Conservation (phyloP, 2,888 invertebrate genomes). For the Alloplasta piceator region DNA sequence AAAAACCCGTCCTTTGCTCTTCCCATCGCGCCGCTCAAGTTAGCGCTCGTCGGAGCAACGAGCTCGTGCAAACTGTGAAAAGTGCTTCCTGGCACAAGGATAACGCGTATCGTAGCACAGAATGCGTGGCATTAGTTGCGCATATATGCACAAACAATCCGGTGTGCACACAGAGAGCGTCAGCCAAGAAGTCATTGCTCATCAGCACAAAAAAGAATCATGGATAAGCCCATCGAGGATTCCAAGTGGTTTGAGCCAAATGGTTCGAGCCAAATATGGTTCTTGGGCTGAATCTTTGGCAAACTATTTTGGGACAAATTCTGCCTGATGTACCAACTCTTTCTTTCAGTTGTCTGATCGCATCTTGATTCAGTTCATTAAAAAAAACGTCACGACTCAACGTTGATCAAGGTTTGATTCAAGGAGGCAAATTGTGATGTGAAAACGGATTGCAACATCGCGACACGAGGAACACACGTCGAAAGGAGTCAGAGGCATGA, state of each 20-base stretch:
- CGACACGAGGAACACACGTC: slow-evolving; percentile 42
- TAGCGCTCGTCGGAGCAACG: slow-evolving; percentile 8
- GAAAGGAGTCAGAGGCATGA: slow-evolving; percentile 57
- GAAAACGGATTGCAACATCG: slow-evolving; percentile 40
- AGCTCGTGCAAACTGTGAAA: slow-evolving; percentile 34
- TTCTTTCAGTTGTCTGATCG: not conserved
- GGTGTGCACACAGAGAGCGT: not conserved
- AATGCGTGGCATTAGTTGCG: not conserved
- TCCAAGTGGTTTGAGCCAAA: slow-evolving; percentile 22
- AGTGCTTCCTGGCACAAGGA: slow-evolving; percentile 33
- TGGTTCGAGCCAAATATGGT: slow-evolving; percentile 25
- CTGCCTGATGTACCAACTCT: not conserved
- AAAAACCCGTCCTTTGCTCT: slow-evolving; percentile 13
- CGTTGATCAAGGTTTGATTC: not conserved
- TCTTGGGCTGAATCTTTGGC: slow-evolving; percentile 3
- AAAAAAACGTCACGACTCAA: not conserved
- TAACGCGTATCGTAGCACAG: slow-evolving; percentile 1
- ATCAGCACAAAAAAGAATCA: not conserved
- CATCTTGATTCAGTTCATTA: not conserved
- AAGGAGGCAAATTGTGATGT: not conserved
- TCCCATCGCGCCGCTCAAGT: slow-evolving; percentile 11
- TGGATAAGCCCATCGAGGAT: slow-evolving; percentile 1
- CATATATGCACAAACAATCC: not conserved
- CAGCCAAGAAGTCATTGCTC: not conserved
- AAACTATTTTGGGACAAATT: not conserved